Base-by-base conservation (phyloP, 2,888 invertebrate genomes). In the Crepidodera aurea region DNA sequence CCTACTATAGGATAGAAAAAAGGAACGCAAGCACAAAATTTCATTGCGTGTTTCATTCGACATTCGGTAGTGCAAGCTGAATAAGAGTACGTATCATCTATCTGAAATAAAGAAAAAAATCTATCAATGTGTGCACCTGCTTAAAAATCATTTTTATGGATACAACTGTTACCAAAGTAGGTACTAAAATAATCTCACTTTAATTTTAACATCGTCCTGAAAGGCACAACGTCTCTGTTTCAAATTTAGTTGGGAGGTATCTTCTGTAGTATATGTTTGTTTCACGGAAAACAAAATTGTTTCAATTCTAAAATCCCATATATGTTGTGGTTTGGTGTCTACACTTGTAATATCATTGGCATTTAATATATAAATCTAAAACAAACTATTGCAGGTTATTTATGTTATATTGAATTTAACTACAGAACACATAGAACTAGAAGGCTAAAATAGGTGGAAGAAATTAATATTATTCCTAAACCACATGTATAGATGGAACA, bases 61-160 rank as follows among this genome's bases (percentile, higher is more conserved):
- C 91, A 91, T 75, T 91, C 87, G 50, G 88, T 83, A 83, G 90
- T 90, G 73, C 91, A 92, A 1, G 88, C 88, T 0, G 89, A 86
- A 72, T 89, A 90, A 0, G 90, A 89, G 73, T 91, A 91, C 44
- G 85, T 83, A 1, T 81, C 58, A 51, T 79, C 77, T 18, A 73
- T 69, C 68, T 68, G 51, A 44, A 63, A 67, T 2, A 29, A 19
- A 18, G 4, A 32, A 5, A 51, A 27, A 6, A 44, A n/a, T n/a
- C n/a, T n/a, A n/a, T n/a, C n/a, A n/a, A n/a, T n/a, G n/a, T n/a
- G n/a, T n/a, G n/a, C n/a, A n/a, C n/a, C n/a, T n/a, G n/a, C n/a
- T n/a, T n/a, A n/a, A n/a, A n/a, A n/a, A n/a, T n/a, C n/a, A n/a
- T n/a, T n/a, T n/a, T n/a, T n/a, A n/a, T n/a, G n/a, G n/a, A n/a